Percentiles rank a stretch among this genome's conserved stretches.
Conservation (phyloP, 1,140 invertebrate species). For the Arion vulgaris region DNA sequence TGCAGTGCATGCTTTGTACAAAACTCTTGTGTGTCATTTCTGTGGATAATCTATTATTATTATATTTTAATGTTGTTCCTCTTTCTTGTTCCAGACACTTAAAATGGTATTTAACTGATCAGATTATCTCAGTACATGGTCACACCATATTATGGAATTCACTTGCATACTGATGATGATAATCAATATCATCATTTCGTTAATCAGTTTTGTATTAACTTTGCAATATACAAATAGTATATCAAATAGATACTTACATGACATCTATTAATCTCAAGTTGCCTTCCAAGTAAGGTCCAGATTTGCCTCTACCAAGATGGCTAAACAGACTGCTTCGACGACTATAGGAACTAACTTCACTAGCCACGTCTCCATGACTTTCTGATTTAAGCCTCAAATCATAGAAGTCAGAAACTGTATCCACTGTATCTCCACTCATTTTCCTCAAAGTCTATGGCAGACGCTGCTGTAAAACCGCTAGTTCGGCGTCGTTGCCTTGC, state of each 20-base stretch:
- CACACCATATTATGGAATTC: too few relatives aligned
- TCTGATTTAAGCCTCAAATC: slow-evolving; percentile 8
- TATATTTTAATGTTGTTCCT: too few relatives aligned
- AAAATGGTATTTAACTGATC: too few relatives aligned
- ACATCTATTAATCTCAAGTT: slow-evolving; percentile 56
- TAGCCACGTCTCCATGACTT: slow-evolving; percentile 19
- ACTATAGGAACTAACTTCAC: slow-evolving; percentile 29
- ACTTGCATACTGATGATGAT: too few relatives aligned
- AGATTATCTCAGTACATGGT: too few relatives aligned
- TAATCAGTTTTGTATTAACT: too few relatives aligned
- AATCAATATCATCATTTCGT: too few relatives aligned
- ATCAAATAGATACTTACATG: slow-evolving; percentile 47
- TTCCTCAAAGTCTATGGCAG: neutral
- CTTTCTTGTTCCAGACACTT: too few relatives aligned
- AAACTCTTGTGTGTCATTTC: too few relatives aligned
- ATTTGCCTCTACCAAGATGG: slow-evolving; percentile 13
- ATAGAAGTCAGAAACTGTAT: neutral
- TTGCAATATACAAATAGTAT: too few relatives aligned
- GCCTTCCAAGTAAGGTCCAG: slow-evolving; percentile 58
- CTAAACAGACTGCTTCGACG: slow-evolving; percentile 13
- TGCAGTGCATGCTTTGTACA: too few relatives aligned
- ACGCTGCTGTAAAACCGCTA: neutral
- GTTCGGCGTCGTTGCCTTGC: slow-evolving; percentile 43
- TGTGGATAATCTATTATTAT: too few relatives aligned
- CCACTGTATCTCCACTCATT: slow-evolving; percentile 17